Evolutionary conservation across 2,113 vertebrate species (phyloP).

Genomic region (Corythaeola cristata): DNA sequence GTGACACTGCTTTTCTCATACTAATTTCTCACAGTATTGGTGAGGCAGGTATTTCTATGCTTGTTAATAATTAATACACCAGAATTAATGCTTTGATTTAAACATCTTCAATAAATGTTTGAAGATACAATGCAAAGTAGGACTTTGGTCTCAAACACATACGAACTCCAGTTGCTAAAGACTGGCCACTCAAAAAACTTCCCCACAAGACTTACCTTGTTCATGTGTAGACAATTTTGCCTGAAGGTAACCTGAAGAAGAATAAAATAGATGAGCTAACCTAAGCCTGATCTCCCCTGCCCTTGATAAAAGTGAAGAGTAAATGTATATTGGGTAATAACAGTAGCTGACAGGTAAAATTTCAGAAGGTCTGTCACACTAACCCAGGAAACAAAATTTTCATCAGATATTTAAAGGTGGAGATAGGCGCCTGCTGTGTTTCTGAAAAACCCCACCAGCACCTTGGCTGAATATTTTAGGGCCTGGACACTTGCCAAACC

Average conservation of each 20-base stretch:
- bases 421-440: neutral
- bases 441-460: neutral
- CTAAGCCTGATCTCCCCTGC: neutral
- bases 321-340: neutral
- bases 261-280: neutral
- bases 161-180: neutral
- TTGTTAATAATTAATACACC: neutral
- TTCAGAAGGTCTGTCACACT: neutral
- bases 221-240: neutral
- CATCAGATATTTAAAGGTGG: neutral
- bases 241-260: neutral
- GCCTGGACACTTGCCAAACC: neutral
- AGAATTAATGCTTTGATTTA: neutral
- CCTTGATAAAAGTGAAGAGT: neutral
- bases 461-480: neutral
- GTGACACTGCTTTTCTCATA: neutral
- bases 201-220: neutral
- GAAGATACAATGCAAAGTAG: neutral
- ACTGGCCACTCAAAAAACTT: neutral
- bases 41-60: neutral
- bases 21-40: neutral
- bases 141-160: neutral
- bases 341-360: neutral
- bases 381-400: neutral
- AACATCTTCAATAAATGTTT: neutral